Percentiles rank a stretch among this genome's conserved stretches.
phyloP scores from a whole-genome alignment of 35 echinoderm and acorn worm genomes.

The Heliocidaris erythrogramma region DNA sequence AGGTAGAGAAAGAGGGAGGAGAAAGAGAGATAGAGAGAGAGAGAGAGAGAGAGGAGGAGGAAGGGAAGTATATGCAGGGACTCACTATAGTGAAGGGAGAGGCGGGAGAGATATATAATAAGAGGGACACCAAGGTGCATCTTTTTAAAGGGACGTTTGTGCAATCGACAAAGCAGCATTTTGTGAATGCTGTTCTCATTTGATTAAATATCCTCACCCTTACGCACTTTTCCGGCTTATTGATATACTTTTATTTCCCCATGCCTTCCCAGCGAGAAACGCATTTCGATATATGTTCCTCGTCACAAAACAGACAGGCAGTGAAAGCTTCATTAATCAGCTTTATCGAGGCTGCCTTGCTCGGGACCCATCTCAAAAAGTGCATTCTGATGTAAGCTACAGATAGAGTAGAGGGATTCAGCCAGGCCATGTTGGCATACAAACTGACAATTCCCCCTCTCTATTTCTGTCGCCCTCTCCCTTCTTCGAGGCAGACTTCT shows the following conservation, averaged over 20 bases:
- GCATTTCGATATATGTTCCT: background rate
- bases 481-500: background rate
- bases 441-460: background rate
- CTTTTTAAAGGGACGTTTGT: background rate
- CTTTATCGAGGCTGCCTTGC: conserved; percentile 2
- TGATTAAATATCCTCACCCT: conserved; percentile 40
- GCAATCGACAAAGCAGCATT: background rate
- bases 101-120: background rate
- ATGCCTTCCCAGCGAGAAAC: background rate
- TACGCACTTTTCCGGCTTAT: background rate
- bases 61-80: too few relatives aligned
- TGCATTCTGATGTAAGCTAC: background rate
- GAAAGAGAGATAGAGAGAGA: background rate
- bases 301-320: conserved; percentile 29
- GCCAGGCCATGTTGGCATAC: background rate
- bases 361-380: background rate
- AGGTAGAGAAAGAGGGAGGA: background rate
- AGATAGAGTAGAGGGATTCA: conserved; percentile 11
- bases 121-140: background rate
- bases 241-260: background rate
- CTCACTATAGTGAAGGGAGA: background rate
- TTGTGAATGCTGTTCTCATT: background rate
- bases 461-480: background rate
- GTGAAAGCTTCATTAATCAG: conserved; percentile 46
- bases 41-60: background rate